These are phyloP conservation scores for Boloria euphrosyne DNA, from an alignment of 2,888 invertebrate species.

Conservation along the genomic window DNA sequence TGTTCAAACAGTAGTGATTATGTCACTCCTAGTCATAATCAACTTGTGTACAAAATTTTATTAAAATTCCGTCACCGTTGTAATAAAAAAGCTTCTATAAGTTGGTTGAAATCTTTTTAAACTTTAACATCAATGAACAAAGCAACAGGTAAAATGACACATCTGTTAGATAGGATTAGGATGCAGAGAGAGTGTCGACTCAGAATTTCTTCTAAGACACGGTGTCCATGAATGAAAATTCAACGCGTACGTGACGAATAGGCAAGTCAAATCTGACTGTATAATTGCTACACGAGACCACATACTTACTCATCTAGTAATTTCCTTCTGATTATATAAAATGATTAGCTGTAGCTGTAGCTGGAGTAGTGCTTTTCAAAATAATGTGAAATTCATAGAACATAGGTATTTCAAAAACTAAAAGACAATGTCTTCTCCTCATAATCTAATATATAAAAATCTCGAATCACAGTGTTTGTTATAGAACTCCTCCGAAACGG, in stretches of 20 bases:
- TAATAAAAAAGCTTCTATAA: not conserved
- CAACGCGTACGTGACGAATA: conserved; percentile 19
- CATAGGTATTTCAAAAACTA: no score
- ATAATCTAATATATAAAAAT: no score
- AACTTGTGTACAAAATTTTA: no score
- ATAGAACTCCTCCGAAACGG: no score
- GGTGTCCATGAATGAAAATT: conserved; percentile 23
- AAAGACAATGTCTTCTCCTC: no score
- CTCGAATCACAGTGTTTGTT: no score
- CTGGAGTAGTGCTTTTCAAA: no score
- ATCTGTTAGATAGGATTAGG: conserved; percentile 25
- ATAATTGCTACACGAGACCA: conserved; percentile 18
- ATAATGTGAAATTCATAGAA: no score
- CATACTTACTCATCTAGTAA: not conserved
- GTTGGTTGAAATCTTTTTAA: not conserved
- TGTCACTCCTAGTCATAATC: no score
- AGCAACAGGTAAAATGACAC: conserved; percentile 24
- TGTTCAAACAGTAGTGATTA: no score
- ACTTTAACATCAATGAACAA: not conserved
- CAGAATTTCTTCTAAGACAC: conserved; percentile 29
- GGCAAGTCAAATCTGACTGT: conserved; percentile 3
- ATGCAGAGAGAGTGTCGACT: conserved; percentile 15
- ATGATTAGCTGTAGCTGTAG: no score
- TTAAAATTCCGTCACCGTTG: no score
- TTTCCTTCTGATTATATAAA: not conserved